phyloP scores from a whole-genome alignment of 2,888 invertebrate genomes.

The Melipona beecheii region DNA sequence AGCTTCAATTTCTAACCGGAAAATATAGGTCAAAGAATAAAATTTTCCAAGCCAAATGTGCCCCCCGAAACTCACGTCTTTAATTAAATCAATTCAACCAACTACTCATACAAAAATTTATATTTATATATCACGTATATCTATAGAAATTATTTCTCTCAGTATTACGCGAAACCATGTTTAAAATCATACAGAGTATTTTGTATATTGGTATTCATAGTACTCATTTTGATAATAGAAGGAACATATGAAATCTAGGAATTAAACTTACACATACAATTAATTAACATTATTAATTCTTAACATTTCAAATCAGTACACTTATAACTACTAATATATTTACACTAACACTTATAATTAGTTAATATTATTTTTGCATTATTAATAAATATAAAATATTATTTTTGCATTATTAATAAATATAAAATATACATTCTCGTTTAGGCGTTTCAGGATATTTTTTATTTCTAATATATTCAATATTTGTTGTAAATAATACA shows the following conservation, averaged over 20 bases:
- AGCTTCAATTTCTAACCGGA: neutral
- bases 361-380: too few species aligned
- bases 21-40: neutral
- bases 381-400: too few species aligned
- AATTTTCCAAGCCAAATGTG: neutral
- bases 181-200: neutral
- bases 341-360: too few species aligned
- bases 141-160: neutral
- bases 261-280: neutral
- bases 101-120: neutral
- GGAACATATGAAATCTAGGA: neutral
- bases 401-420: too few species aligned
- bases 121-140: too few species aligned
- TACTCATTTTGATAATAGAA: neutral
- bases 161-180: neutral
- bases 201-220: neutral
- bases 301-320: too few species aligned
- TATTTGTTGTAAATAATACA: too few species aligned
- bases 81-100: neutral
- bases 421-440: too few species aligned
- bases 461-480: too few species aligned
- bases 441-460: too few species aligned
- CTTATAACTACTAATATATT: too few species aligned
- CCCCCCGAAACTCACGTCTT: neutral
- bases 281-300: neutral